Percentiles rank a stretch among this genome's conserved stretches.
Conservation (phyloP, 2,797 vertebrate genomes). For the Oceanodroma leucorhoa region DNA sequence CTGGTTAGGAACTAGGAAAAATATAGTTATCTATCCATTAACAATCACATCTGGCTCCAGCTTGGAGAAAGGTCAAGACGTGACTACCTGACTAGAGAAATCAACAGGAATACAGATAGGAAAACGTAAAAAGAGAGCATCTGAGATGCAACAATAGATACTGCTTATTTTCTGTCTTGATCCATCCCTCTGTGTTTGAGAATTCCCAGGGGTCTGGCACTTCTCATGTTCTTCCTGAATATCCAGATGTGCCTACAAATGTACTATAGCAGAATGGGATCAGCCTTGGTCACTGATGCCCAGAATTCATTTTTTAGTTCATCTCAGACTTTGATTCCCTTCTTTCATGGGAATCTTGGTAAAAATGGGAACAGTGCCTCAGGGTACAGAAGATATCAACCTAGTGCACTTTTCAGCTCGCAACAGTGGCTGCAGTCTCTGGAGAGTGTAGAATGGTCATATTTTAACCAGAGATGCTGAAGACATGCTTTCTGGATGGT, state of each 20-base stretch:
- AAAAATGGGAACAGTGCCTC: not conserved
- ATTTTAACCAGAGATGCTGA: not conserved
- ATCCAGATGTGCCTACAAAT: not conserved
- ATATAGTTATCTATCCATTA: not conserved
- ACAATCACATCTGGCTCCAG: not conserved
- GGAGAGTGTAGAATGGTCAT: not conserved
- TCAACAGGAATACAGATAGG: not conserved
- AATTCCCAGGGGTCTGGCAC: not conserved
- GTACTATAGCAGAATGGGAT: not conserved
- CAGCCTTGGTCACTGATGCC: not conserved
- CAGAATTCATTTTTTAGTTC: not conserved
- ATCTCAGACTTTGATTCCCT: not conserved
- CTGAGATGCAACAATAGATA: not conserved
- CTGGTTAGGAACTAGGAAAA: not conserved
- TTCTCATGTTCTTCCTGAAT: not conserved
- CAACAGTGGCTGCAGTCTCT: not conserved
- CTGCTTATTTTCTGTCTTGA: not conserved
- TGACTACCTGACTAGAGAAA: not conserved
- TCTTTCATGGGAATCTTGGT: not conserved
- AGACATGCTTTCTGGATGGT: not conserved
- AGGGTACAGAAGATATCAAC: not conserved
- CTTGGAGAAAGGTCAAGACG: not conserved
- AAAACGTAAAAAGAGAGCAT: not conserved
- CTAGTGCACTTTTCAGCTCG: not conserved
- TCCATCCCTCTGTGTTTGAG: rapidly evolving